phyloP scores from a whole-genome alignment of 2,797 vertebrate species.

The Malurus leucopterus region DNA sequence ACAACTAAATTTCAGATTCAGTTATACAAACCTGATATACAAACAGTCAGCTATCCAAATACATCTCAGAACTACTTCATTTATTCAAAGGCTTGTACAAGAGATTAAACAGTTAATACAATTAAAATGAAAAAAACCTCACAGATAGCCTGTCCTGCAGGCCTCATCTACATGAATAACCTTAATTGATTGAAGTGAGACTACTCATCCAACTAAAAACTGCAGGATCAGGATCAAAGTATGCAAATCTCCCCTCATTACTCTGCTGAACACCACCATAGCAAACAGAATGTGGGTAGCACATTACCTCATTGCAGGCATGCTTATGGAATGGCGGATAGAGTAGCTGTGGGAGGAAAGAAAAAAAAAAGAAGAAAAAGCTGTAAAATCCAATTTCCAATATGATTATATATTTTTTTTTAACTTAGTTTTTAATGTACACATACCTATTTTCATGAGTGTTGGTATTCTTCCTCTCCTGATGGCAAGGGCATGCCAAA shows the following conservation, averaged over 20 bases:
- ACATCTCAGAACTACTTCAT: background rate
- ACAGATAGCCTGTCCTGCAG: background rate
- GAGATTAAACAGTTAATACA: conserved; percentile 24
- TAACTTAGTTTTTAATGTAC: background rate
- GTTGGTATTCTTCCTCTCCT: background rate
- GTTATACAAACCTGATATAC: background rate
- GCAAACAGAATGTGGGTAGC: background rate
- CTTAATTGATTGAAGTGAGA: conserved; percentile 6
- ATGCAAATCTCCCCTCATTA: background rate
- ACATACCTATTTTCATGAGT: background rate
- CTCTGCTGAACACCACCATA: background rate
- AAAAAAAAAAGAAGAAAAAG: conserved; percentile 63
- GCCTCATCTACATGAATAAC: background rate
- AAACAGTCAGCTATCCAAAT: background rate
- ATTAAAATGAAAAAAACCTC: background rate
- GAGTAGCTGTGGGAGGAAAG: conserved; percentile 88
- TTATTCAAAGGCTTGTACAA: background rate
- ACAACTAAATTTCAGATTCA: conserved; percentile 13
- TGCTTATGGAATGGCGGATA: conserved; percentile 94
- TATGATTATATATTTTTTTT: background rate
- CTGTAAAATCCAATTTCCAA: conserved; percentile 23
- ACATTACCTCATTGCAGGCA: conserved; percentile 97
- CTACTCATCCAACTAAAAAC: background rate
- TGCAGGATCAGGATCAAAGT: background rate
- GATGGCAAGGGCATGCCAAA: background rate